These are phyloP conservation scores for Poeciliopsis occidentalis DNA, from an alignment of 2,113 vertebrate species.

Conservation along the genomic window DNA sequence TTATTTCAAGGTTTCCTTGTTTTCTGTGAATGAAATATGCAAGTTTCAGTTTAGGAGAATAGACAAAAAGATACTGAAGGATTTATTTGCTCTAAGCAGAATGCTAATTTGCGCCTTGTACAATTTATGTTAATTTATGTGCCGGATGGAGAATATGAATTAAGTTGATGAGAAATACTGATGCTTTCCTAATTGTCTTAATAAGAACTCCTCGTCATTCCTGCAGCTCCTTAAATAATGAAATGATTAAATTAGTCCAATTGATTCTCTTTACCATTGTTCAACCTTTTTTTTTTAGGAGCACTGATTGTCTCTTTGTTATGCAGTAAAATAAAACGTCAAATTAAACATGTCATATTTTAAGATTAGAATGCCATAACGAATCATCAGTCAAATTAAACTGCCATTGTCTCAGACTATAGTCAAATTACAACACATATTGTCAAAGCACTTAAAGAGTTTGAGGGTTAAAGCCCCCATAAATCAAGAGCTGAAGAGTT, in stretches of 20 bases:
- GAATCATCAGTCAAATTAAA: conserved; percentile 43
- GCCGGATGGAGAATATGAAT: conserved; percentile 50
- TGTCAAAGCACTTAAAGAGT: conserved; percentile 10
- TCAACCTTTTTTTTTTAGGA: conserved; percentile 47
- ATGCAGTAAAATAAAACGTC: conserved; percentile 45
- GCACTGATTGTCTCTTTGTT: conserved; percentile 21
- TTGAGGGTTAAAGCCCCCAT: conserved; percentile 5
- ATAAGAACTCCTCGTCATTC: conserved; percentile 70
- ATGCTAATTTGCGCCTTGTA: conserved; percentile 44
- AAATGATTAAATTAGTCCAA: conserved; percentile 66
- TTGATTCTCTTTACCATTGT: conserved; percentile 65
- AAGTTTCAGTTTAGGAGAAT: conserved; percentile 14
- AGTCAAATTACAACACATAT: conserved; percentile 16
- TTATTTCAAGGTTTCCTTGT: conserved; percentile 8
- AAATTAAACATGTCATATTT: conserved; percentile 31
- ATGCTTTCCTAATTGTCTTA: conserved; percentile 69
- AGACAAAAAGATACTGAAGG: conserved; percentile 23
- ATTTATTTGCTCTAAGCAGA: conserved; percentile 19
- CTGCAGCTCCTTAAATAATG: conserved; percentile 59
- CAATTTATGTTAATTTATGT: conserved; percentile 37
- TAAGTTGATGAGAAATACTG: conserved; percentile 58
- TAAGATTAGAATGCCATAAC: conserved; percentile 12
- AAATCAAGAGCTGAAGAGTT: conserved; percentile 15
- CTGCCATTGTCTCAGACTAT: background rate
- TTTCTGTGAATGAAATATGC: conserved; percentile 23